Base-by-base conservation (phyloP, 1,140 invertebrate species). In the Atta cephalotes region DNA sequence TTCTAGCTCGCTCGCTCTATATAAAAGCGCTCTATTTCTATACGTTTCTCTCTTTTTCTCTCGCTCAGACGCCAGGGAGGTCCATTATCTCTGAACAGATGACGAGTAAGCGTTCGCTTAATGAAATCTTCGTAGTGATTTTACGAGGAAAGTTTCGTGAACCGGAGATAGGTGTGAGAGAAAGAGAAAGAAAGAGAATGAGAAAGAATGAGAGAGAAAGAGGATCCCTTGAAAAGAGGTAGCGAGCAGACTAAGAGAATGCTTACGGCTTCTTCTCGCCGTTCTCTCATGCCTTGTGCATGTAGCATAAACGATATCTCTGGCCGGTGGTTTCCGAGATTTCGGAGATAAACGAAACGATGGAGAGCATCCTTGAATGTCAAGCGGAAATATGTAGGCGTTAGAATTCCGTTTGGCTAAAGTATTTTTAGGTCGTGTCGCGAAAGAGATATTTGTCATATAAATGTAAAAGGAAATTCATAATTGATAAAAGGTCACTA, bases 51-150 rank as follows among this genome's bases (percentile, higher is more conserved):
- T 87, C 74, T 88, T 90, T 92, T 91, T 91, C 85, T 71, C 82
- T 87, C 49, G 18, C 68, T 39, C 56, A 49, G 71, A 88, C 87
- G 79, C 85, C 66, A 79, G 77, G 82, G 78, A 88, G 80, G 63
- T 91, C 91, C 81, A 89, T 91, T 91, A 91, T 91, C 88, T 76
- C 63, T 86, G 80, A 87, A 91, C 89, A 90, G 91, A 92, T 90
- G 88, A 91, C 85, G 89, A 90, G 91, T 88, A 89, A 90, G 91
- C 86, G 88, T 85, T 89, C 84, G 81, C 81, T 82, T 92, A 92
- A 93, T 92, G 92, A 92, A 93, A 93, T 92, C 91, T 92, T 92
- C 88, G 87, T 82, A 86, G 85, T 89, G 88, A 91, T 92, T 92
- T 93, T 93, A 92, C 91, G 91, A 91, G 89, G 76, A 71, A 92